Conservation (phyloP, 2,113 vertebrate species). For the Ictidomys tridecemlineatus region DNA sequence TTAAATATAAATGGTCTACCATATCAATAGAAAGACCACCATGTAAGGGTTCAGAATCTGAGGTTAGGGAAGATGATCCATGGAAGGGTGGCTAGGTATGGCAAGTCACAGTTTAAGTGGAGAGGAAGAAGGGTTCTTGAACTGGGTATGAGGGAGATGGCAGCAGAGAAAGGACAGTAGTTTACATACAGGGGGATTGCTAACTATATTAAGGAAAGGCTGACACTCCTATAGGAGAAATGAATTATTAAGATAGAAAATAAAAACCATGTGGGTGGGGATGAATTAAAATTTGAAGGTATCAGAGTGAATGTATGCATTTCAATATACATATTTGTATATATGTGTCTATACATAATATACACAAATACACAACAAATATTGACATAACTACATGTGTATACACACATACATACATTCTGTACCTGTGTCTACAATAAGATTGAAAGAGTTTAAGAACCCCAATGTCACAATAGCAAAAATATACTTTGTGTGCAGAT, state of each 20-base stretch:
- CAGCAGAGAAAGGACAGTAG: background rate
- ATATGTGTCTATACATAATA: background rate
- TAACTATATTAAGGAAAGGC: background rate
- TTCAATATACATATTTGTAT: background rate
- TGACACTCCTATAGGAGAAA: background rate
- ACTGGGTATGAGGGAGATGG: background rate
- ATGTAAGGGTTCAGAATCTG: background rate
- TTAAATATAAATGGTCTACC: background rate
- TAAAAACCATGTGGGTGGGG: background rate
- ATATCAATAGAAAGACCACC: background rate
- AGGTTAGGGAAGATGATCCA: background rate
- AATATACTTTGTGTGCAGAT: background rate
- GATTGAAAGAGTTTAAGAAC: background rate
- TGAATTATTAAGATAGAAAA: background rate
- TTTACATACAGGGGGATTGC: background rate
- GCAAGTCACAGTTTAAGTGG: background rate
- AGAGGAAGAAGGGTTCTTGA: background rate
- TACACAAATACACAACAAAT: background rate
- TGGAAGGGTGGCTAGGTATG: rapidly evolving
- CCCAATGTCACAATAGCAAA: background rate
- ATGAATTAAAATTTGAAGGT: background rate
- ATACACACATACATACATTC: background rate
- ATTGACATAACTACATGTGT: background rate
- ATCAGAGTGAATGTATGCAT: background rate
- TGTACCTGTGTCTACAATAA: background rate